Evolutionary conservation across 1,140 invertebrate genomes (phyloP), one percentile per base, ranked within the genome.

Genomic region (Araneus ventricosus): DNA sequence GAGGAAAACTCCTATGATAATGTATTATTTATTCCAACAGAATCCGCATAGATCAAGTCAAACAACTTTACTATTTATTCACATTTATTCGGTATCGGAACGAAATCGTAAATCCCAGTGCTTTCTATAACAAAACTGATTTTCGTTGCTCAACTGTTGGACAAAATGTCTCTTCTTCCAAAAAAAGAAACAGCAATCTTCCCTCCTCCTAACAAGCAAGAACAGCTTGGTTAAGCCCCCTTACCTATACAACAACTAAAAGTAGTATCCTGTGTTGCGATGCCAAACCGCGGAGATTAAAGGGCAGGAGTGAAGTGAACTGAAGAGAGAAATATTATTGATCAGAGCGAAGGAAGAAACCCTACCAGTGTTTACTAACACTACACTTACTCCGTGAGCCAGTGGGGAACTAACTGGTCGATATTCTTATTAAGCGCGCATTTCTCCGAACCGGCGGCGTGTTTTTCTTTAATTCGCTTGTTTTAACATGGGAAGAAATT

Each of bases 301-400:
- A 90, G 88, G 67, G 52, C 70, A 79, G 8, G 41, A 41, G 59
- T 41, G 39, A 52, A 30, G n/a, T 37, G 79, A 61, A 22, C 30
- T 61, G 52, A 59, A 80, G 75, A 80, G 70, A 89, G 79, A 45
- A 84, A 84, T 79, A 84, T 84, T 91, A 91, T 91, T 91, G 89
- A 91, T 91, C 89, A 91, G 89, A 34, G 52, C 30, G 63, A 70
- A 24, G 67, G 75, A 84, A 61, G 89, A 91, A 91, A 91, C 79
- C 89, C 61, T 84, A 91, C 34, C 70, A 91, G 89, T 91, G 89
- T 91, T 91, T 91, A 91, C 89, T 30, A 91, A 91, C 89, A 91
- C 59, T 88, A 67, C 67, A 45, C 34, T 70, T 88, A 91, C 75
- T 63, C 70, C 70, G 24, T 14, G 27, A 27, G 41, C 70, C 7